Conservation (phyloP, 2,113 vertebrate species). For the Stercorarius parasiticus region DNA sequence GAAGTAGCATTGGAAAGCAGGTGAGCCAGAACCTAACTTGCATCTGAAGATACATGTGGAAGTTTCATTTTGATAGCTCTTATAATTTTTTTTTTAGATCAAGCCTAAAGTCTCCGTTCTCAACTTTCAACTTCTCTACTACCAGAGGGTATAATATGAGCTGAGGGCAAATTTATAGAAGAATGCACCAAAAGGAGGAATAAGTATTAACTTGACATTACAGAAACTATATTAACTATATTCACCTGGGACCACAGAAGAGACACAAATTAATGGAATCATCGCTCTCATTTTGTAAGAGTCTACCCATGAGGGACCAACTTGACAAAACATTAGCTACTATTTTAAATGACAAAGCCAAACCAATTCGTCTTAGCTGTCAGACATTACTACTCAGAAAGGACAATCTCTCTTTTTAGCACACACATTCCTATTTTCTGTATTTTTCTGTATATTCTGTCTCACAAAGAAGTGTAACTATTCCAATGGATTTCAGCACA, state of each 20-base stretch:
- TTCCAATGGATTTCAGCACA: background rate
- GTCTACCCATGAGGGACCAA: background rate
- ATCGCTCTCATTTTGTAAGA: constrained; percentile 2
- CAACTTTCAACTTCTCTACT: background rate
- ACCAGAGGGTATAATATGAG: background rate
- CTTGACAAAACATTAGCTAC: constrained; percentile 6
- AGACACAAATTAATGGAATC: constrained; percentile 37
- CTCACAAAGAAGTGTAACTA: constrained; percentile 12
- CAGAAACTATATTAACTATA: constrained; percentile 28
- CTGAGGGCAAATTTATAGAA: background rate
- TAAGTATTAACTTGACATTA: constrained; percentile 19
- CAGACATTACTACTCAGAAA: background rate
- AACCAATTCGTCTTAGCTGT: background rate
- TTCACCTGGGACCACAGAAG: constrained; percentile 13
- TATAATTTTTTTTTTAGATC: background rate
- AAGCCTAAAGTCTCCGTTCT: background rate
- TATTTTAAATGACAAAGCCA: constrained; percentile 8
- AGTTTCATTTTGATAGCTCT: background rate
- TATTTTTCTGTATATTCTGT: background rate
- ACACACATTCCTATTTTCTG: background rate
- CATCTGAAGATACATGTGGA: background rate
- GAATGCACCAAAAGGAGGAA: background rate
- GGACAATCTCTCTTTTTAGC: constrained; percentile 40
- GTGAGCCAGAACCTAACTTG: background rate
- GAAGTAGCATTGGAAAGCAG: background rate